Conservation (phyloP, 92 coral and sea anemone species). For the Chrysogorgia sp. region DNA sequence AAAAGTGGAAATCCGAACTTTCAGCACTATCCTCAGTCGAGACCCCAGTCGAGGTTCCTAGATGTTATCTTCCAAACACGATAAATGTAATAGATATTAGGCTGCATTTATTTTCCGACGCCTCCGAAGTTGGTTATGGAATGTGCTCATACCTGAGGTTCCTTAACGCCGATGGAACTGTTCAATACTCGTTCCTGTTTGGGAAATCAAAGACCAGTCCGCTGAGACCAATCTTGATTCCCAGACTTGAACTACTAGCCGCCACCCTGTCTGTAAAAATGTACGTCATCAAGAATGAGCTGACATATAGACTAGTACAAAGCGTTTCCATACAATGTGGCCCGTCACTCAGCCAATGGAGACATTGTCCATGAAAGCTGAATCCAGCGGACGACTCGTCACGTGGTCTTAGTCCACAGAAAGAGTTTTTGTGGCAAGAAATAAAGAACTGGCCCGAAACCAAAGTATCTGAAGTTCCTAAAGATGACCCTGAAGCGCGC, state of each 20-base stretch:
- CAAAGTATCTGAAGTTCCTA: constrained; percentile 4
- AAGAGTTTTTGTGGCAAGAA: constrained; percentile 7
- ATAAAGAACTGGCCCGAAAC: constrained; percentile 28
- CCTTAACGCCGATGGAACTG: constrained; percentile 38
- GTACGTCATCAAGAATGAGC: constrained; percentile 33
- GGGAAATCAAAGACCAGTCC: constrained; percentile 55
- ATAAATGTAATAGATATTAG: constrained; percentile 24
- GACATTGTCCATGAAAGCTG: constrained; percentile 27
- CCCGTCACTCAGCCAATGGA: background rate
- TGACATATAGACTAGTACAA: constrained; percentile 3
- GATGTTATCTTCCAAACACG: constrained; percentile 29
- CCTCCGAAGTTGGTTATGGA: constrained; percentile 57
- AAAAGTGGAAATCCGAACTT: constrained; percentile 50
- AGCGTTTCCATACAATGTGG: background rate
- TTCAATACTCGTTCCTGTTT: constrained; percentile 44
- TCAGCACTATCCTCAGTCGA: constrained; percentile 26
- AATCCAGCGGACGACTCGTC: constrained; percentile 32
- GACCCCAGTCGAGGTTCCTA: constrained; percentile 51
- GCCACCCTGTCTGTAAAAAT: constrained; percentile 30
- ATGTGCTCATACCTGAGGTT: constrained; percentile 51
- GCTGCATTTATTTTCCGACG: constrained; percentile 54
- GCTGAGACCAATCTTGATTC: constrained; percentile 50
- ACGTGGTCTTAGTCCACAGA: no score
- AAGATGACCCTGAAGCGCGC: constrained; percentile 29
- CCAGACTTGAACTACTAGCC: constrained; percentile 58